These are phyloP conservation scores for Carposina sasakii DNA, from an alignment of 1,140 invertebrate species.

Conservation along the genomic window DNA sequence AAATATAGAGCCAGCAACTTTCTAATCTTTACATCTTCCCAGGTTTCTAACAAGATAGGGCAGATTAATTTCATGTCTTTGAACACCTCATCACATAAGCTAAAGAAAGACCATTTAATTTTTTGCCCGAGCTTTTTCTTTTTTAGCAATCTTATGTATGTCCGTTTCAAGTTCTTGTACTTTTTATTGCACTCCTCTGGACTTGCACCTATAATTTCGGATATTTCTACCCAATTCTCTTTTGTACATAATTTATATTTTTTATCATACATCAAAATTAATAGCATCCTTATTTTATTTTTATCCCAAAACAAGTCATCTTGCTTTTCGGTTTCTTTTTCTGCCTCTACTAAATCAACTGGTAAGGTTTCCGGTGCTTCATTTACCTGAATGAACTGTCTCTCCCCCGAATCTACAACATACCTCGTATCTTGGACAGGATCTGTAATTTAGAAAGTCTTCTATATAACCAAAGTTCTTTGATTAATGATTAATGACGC, in stretches of 20 bases:
- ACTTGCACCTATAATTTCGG: slow-evolving; percentile 37
- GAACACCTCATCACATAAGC: slow-evolving; percentile 54
- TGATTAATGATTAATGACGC: neutral
- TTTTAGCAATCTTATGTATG: slow-evolving; percentile 53
- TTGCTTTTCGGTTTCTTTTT: slow-evolving; percentile 22
- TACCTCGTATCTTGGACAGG: slow-evolving; percentile 44
- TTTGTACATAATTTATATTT: slow-evolving; percentile 38
- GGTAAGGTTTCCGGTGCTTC: slow-evolving; percentile 25
- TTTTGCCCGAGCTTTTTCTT: slow-evolving; percentile 55
- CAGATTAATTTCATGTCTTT: slow-evolving; percentile 50
- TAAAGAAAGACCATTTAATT: slow-evolving; percentile 59
- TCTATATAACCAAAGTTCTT: neutral
- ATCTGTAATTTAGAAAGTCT: neutral
- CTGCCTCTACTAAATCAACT: slow-evolving; percentile 5
- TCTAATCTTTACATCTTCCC: slow-evolving; percentile 53
- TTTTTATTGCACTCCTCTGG: slow-evolving; percentile 55
- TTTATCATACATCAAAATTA: slow-evolving; percentile 47
- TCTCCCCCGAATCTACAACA: slow-evolving; percentile 42
- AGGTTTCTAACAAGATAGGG: slow-evolving; percentile 41
- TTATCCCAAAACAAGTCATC: slow-evolving; percentile 54
- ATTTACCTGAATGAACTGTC: slow-evolving; percentile 47
- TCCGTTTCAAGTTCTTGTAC: slow-evolving; percentile 50
- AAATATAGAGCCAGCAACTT: slow-evolving; percentile 49
- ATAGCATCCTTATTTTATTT: slow-evolving; percentile 48
- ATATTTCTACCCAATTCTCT: slow-evolving; percentile 52